Evolutionary conservation across 2,888 invertebrate species (phyloP).

Genomic region (Baronia brevicornis): DNA sequence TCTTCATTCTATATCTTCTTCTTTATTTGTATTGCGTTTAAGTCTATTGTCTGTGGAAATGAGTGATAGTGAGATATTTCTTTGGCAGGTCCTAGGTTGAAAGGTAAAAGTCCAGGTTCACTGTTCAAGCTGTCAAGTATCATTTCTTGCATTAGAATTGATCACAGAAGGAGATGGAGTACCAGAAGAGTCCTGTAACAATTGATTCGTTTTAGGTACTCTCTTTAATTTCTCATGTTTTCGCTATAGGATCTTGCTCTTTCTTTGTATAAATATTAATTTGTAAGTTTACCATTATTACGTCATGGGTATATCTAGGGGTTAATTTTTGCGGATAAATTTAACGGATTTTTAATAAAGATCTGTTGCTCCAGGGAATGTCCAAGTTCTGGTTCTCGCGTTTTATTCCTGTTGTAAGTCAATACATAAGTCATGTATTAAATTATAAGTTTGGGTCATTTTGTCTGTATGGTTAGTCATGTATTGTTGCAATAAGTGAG

Average conservation of each 20-base stretch:
- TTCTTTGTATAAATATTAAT: slow-evolving; percentile 18
- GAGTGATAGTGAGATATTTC: slow-evolving; percentile 22
- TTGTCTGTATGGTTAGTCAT: slow-evolving; percentile 3
- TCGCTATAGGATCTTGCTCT: slow-evolving; percentile 18
- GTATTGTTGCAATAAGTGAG: slow-evolving; percentile 2
- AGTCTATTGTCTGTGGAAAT: too few species aligned
- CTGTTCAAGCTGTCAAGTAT: slow-evolving; percentile 19
- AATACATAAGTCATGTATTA: background rate
- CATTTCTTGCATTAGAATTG: slow-evolving; percentile 16
- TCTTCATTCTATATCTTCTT: too few species aligned
- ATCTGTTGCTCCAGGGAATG: slow-evolving; percentile 16
- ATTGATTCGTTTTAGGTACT: slow-evolving; percentile 13
- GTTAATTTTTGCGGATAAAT: slow-evolving; percentile 7
- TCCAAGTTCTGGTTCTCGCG: slow-evolving; percentile 16
- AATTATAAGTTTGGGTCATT: slow-evolving; percentile 1
- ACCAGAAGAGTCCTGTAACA: slow-evolving; percentile 17
- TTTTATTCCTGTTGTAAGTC: background rate
- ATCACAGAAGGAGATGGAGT: background rate
- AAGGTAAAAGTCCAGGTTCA: slow-evolving; percentile 22
- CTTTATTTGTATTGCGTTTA: too few species aligned
- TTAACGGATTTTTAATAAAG: slow-evolving; percentile 15
- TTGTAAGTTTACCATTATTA: slow-evolving; percentile 16
- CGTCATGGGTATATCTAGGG: slow-evolving; percentile 14
- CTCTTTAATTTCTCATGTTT: slow-evolving; percentile 12
- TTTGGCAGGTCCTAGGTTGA: slow-evolving; percentile 20